A percentile compares a stretch with the other conserved stretches of the same genome.
Conservation (phyloP, 2,888 invertebrate species). For the Drosophila paracracens region DNA sequence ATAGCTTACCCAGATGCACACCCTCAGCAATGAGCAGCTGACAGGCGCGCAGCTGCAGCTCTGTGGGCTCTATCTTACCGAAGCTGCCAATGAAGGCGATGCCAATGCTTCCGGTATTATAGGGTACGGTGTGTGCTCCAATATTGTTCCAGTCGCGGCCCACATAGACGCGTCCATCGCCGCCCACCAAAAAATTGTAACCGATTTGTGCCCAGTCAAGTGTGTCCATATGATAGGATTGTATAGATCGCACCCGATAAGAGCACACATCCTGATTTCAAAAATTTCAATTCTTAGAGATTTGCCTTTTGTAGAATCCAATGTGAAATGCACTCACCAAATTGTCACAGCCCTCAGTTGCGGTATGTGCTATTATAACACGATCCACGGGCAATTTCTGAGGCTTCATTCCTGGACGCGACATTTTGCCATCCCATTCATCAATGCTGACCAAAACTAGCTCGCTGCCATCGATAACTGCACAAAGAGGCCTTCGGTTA, state of each 20-base stretch:
- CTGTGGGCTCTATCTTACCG: conserved; percentile 86
- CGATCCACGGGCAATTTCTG: conserved; percentile 86
- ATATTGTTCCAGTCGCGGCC: conserved; percentile 90
- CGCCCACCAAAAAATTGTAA: conserved; percentile 92
- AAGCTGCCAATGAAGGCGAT: conserved; percentile 91
- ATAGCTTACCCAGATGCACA: conserved; percentile 87
- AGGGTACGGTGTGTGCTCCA: conserved; percentile 90
- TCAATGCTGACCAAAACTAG: conserved; percentile 87
- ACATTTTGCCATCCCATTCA: conserved; percentile 90
- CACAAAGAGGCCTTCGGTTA: conserved; percentile 48
- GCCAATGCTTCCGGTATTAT: conserved; percentile 89
- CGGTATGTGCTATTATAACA: conserved; percentile 89
- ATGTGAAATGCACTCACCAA: conserved; percentile 84
- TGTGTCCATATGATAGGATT: conserved; percentile 89
- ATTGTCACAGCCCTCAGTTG: conserved; percentile 87
- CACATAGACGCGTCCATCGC: conserved; percentile 90
- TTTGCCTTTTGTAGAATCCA: not conserved
- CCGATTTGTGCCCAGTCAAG: conserved; percentile 89
- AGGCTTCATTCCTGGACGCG: conserved; percentile 72
- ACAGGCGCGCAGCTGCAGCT: conserved; percentile 87
- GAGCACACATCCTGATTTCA: conserved; percentile 86
- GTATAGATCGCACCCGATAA: conserved; percentile 85
- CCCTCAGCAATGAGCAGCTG: conserved; percentile 88
- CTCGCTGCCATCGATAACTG: conserved; percentile 50
- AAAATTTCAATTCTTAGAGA: not conserved